Conservation (phyloP, 2,797 vertebrate genomes). For the Sandelia bainsii region DNA sequence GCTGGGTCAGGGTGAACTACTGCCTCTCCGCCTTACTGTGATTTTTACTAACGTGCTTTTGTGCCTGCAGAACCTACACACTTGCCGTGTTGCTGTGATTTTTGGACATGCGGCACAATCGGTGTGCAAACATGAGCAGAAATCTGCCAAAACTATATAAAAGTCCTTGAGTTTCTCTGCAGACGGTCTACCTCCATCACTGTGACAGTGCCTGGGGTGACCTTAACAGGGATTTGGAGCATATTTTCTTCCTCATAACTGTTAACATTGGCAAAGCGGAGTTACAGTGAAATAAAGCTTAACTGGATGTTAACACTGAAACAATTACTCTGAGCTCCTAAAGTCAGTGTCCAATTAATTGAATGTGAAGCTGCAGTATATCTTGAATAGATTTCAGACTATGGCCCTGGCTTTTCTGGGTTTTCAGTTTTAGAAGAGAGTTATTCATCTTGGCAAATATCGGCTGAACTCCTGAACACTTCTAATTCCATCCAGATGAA, state of each 20-base stretch:
- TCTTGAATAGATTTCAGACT: constrained; percentile 58
- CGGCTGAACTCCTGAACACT: constrained; percentile 64
- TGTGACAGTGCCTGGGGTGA: constrained; percentile 46
- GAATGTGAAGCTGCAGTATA: constrained; percentile 68
- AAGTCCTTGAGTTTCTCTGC: constrained; percentile 37
- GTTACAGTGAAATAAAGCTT: constrained; percentile 61
- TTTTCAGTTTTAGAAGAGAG: constrained; percentile 42
- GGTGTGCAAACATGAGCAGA: constrained; percentile 4
- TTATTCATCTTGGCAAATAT: constrained; percentile 70
- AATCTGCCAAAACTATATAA: constrained; percentile 15
- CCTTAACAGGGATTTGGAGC: constrained; percentile 52
- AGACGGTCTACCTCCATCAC: constrained; percentile 15
- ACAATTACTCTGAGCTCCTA: constrained; percentile 57
- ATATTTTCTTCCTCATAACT: constrained; percentile 49
- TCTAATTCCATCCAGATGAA: constrained; percentile 69
- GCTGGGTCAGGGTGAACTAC: constrained; percentile 69
- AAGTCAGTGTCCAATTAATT: constrained; percentile 64
- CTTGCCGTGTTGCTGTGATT: constrained; percentile 55
- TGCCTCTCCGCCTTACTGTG: constrained; percentile 62
- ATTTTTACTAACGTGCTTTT: constrained; percentile 42
- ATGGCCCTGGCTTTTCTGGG: constrained; percentile 48
- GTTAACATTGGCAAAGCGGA: constrained; percentile 59
- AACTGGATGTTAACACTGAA: constrained; percentile 50
- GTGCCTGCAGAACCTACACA: constrained; percentile 38
- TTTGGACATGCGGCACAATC: constrained; percentile 28